Base-by-base conservation (phyloP, 2,888 invertebrate genomes). In the Trichopoda pennipes region DNA sequence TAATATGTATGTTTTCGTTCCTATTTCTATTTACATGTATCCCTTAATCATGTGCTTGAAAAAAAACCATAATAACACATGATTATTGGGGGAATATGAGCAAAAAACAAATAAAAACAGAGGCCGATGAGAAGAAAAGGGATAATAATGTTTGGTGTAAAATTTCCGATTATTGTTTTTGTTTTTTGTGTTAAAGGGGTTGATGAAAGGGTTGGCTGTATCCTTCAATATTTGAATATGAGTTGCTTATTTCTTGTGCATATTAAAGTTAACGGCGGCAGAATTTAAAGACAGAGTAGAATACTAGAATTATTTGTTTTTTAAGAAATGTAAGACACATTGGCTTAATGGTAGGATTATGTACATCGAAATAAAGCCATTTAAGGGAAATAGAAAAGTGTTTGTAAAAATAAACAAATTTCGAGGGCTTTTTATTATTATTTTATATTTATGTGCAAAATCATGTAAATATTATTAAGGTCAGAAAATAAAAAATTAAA, bases 21-120 rank as follows among this genome's bases (percentile, higher is more conserved):
- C 6, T 44, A 38, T 60, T 38, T 38, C 16, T 12, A n/a, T n/a
- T n/a, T n/a, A 60, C 23, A 38, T 72, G 53, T 19, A 61, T 2
- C 61, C 42, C 19, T 44, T 28, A 32, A 51, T 53, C 61, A 72
- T 61, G 51, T 28, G 23, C 42, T 19, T 51, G 51, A 17, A 9
- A 53, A 21, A 60, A 66, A 16, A 72, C 66, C 51, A 78, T 72
- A 64, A 78, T 78, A 72, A 66, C 51, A 58, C 66, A 79, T 72
- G 64, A 79, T 79, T 79, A 60, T 55, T 79, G 60, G 44, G 53
- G 64, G 16, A 73, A 47, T 23, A 49, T n/a, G 16, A 4, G 58
- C 6, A 16, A 56, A 56, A 69, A 47, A 1, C 6, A 55, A 14
- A 7, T 44, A 2, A 4, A 44, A n/a, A 0, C 14, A 44, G 1